Conservation (phyloP, 2,797 vertebrate species). For the Monodelphis domestica region DNA sequence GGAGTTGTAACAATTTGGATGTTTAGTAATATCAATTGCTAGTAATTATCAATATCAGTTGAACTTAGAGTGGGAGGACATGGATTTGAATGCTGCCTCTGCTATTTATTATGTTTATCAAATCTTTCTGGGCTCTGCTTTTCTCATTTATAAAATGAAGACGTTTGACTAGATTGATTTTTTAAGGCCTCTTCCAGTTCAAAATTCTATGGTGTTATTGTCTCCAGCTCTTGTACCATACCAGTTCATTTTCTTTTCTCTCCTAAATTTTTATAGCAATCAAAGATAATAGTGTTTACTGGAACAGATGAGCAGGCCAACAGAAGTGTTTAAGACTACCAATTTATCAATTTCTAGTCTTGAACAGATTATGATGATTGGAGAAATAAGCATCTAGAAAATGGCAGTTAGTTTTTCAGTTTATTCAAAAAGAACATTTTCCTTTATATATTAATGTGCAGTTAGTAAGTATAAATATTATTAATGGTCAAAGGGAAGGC, state of each 20-base stretch:
- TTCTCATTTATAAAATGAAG: neutral
- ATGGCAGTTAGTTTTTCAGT: neutral
- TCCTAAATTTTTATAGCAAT: neutral
- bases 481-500: neutral
- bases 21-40: neutral
- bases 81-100: neutral
- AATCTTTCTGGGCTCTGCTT: neutral
- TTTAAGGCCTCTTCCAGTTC: neutral
- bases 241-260: neutral
- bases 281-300: neutral
- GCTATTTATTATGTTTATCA: neutral
- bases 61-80: neutral
- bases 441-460: neutral
- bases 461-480: neutral
- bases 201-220: neutral
- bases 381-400: no score
- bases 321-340: neutral
- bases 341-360: neutral
- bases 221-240: neutral
- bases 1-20: neutral
- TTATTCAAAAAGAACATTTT: neutral
- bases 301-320: neutral
- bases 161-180: neutral
- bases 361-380: no score
- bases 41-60: no score